These are phyloP conservation scores for Pardosa pseudoannulata DNA, from an alignment of 2,888 invertebrate genomes.

Conservation along the genomic window DNA sequence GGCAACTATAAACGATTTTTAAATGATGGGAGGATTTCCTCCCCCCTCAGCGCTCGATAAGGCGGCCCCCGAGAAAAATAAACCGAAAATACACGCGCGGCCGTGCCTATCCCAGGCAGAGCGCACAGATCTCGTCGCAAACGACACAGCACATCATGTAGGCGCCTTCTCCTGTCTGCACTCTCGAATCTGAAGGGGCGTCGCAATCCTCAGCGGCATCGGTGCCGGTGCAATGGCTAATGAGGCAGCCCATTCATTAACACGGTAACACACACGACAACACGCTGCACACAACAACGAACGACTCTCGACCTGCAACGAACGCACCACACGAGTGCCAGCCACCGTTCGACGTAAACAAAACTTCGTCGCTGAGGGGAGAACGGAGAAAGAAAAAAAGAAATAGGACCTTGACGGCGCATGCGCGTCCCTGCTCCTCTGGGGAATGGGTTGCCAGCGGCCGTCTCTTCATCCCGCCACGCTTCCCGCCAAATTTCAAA, in stretches of 20 bases:
- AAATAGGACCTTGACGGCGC: slow-evolving; percentile 31
- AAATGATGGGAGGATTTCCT: no score
- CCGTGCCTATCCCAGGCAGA: no score
- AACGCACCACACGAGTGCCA: slow-evolving; percentile 27
- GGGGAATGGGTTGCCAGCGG: slow-evolving; percentile 55
- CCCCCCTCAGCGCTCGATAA: no score
- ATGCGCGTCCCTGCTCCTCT: slow-evolving; percentile 66
- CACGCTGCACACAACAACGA: slow-evolving; percentile 6
- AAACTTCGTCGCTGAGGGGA: slow-evolving; percentile 55
- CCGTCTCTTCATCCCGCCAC: neutral
- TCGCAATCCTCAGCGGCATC: neutral
- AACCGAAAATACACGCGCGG: no score
- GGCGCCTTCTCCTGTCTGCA: neutral
- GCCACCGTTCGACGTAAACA: slow-evolving; percentile 63
- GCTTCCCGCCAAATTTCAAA: slow-evolving; percentile 54
- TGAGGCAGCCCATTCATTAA: neutral
- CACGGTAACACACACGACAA: neutral
- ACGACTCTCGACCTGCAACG: neutral
- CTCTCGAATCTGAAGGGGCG: neutral
- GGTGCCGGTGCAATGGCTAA: neutral
- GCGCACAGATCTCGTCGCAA: neutral
- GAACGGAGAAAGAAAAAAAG: neutral
- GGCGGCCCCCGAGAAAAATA: no score
- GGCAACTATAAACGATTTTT: no score
- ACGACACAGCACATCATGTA: neutral